phyloP scores from a whole-genome alignment of 2,113 vertebrate species.

The Noturus placidus region DNA sequence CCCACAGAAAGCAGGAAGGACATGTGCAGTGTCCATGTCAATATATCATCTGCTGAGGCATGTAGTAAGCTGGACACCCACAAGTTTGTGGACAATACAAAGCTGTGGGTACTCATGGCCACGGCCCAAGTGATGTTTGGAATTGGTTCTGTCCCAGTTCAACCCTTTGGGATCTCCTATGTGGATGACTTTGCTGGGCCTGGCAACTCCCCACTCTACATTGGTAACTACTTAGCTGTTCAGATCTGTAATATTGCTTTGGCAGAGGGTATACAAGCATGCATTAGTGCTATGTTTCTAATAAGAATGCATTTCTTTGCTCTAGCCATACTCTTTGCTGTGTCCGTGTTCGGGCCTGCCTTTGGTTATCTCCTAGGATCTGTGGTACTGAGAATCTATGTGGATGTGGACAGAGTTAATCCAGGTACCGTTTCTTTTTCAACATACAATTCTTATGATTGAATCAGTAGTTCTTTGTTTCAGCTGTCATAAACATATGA shows the following conservation, averaged over 20 bases:
- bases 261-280: background rate
- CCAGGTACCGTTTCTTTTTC: slow-evolving; percentile 67
- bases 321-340: slow-evolving; percentile 90
- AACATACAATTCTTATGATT: slow-evolving; percentile 30
- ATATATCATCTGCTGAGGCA: slow-evolving; percentile 42
- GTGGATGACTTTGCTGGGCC: slow-evolving; percentile 89
- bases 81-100: slow-evolving; percentile 71
- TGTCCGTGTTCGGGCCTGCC: slow-evolving; percentile 88
- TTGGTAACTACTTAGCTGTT: slow-evolving; percentile 75
- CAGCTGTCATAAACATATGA: background rate
- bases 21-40: slow-evolving; percentile 61
- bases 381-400: slow-evolving; percentile 82
- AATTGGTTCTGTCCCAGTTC: slow-evolving; percentile 90
- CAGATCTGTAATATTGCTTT: background rate
- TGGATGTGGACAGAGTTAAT: slow-evolving; percentile 80
- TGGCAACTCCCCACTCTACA: slow-evolving; percentile 87
- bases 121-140: slow-evolving; percentile 88
- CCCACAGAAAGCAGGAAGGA: slow-evolving; percentile 60
- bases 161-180: slow-evolving; percentile 95
- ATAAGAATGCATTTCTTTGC: slow-evolving; percentile 33
- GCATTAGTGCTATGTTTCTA: background rate
- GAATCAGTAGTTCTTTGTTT: background rate
- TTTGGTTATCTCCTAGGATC: slow-evolving; percentile 90
- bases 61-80: slow-evolving; percentile 59
- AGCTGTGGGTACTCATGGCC: slow-evolving; percentile 87